phyloP scores from a whole-genome alignment of 1,140 invertebrate species.

The Orchestia grillus region DNA sequence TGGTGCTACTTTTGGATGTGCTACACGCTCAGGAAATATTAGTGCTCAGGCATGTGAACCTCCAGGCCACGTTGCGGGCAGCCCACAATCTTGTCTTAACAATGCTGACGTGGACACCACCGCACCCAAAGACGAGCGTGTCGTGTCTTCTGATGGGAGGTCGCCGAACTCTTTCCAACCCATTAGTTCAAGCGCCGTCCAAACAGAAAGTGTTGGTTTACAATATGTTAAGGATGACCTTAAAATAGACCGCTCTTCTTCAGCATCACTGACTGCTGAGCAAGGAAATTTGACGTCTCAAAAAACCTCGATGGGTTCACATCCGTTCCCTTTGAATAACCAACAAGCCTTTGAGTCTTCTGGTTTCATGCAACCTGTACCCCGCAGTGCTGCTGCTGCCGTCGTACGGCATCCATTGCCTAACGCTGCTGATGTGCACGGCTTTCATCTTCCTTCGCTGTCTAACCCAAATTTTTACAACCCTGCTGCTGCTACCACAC shows the following conservation, averaged over 20 bases:
- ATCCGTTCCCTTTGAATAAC: neutral
- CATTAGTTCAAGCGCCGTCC: neutral
- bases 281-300: neutral
- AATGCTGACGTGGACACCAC: neutral
- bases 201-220: neutral
- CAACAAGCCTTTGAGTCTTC: neutral
- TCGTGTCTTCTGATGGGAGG: neutral
- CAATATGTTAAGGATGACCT: neutral
- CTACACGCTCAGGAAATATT: neutral
- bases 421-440: neutral
- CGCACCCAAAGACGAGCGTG: neutral
- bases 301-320: neutral
- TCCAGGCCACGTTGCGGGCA: neutral
- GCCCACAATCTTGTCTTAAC: neutral
- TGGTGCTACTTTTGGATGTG: neutral
- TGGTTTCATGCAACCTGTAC: neutral
- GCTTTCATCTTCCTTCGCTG: neutral
- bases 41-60: neutral
- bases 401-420: neutral
- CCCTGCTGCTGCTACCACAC: neutral
- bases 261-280: neutral
- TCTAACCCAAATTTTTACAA: neutral
- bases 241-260: neutral
- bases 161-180: neutral
- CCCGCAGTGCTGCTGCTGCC: neutral